Base-by-base conservation (phyloP, 2,797 vertebrate species). In the Galaxias olidus region DNA sequence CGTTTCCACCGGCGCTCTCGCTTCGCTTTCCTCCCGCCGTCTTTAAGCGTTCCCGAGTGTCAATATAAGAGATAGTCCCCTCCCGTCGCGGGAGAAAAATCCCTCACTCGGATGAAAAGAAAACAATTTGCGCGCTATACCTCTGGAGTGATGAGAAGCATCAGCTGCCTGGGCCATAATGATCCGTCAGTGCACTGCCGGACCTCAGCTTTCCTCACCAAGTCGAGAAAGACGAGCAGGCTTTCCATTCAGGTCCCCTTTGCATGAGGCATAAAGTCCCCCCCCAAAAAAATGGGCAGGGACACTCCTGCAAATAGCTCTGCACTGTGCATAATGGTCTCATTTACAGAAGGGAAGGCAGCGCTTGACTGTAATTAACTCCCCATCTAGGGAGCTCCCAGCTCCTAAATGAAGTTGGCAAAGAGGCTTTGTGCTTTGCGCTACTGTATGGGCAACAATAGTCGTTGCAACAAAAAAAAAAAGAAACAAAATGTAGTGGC, bases 51-150 rank as follows among this genome's bases (percentile, higher is more conserved):
- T 82, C 65, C 52, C 5, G 50, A 72, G 67, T 60, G 50, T 58
- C 30, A 61, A 80, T 78, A 82, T 77, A 68, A 86, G 85, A 80
- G 66, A 69, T 70, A 73, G 63, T 53, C 63, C 64, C 70, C 81
- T 58, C 87, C 78, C 0, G 55, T 78, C 9, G 71, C 1, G 73
- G 59, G 71, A 42, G 63, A 30, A 30, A 80, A 68, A 83, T 84
- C 83, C 77, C 74, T 84, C 69, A 68, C 63, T 75, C 66, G 64
- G 69, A 87, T 86, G 79, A 88, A 88, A 84, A 73, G 71, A 81
- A 87, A 88, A 86, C 71, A 73, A 86, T 85, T 81, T 84, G 79
- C 84, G 76, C 72, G 74, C 74, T 66, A 59, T 56, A 68, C 74
- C 60, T 14, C 58, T 19, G 68, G 68, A n/a, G 80, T 71, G 79